Base-by-base conservation (phyloP, 2,113 vertebrate genomes). In the Platysternon megacephalum region DNA sequence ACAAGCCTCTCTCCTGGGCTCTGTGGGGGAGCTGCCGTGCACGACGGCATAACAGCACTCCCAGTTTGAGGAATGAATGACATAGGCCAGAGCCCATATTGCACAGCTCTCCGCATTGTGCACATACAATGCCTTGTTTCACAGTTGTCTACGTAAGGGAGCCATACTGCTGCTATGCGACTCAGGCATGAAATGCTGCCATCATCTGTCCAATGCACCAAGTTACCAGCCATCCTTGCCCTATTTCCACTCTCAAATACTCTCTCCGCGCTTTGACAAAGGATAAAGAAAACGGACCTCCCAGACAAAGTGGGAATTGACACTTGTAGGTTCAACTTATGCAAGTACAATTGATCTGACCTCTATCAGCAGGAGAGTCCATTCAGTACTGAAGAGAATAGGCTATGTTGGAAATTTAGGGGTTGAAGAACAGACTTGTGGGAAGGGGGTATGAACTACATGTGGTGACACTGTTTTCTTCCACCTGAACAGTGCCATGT, bases 401-500 rank as follows among this genome's bases (percentile, higher is more conserved):
- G 24, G 8, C 0, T 2, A 24, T 17, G 8, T 0, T 1, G 5
- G 16, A 28, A 0, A 0, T 51, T 5, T 44, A 3, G 4, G 14
- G 26, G 21, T 76, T 48, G 72, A 0, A 0, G 1, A 3, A 32
- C 0, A 6, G 1, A 0, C 3, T 49, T 79, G 0, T 5, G 28
- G 79, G 39, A 16, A 79, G 7, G 32, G 32, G 7, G 29, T 9
- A 1, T 3, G 53, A 55, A 39, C 1, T 35, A 6, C 44, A 26
- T 0, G 4, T 7, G 1, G 4, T 79, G 46, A 79, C 13, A 6
- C 78, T 32, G 9, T 14, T 84, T 24, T 10, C 0, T 13, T 46
- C 32, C 42, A 11, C 61, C 61, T 35, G 8, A 88, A 46, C 0
- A 3, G 28, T 46, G 16, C 28, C 2, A 0, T 1, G 6, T 21